Evolutionary conservation across 2,888 invertebrate species (phyloP).

Genomic region (Lasioglossum vierecki): DNA sequence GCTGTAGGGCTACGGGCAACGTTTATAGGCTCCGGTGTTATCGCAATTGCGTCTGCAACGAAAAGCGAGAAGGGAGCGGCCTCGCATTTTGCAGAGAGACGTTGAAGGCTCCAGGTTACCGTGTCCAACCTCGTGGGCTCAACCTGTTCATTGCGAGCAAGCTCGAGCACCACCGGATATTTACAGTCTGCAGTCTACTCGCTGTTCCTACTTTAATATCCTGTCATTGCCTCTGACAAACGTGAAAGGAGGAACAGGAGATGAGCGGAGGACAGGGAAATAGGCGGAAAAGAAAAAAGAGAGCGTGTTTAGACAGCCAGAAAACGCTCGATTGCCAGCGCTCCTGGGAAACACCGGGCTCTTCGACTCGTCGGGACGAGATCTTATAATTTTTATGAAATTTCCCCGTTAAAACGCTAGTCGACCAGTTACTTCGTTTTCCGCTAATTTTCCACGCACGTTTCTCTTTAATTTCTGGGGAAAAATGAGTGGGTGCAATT

Average conservation of each 20-base stretch:
- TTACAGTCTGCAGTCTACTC: constrained; percentile 79
- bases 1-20: not conserved
- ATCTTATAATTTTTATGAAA: not conserved
- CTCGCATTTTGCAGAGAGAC: constrained; percentile 54
- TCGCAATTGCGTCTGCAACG: constrained; percentile 36
- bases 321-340: constrained; percentile 35
- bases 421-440: not conserved
- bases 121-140: constrained; percentile 63
- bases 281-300: constrained; percentile 35
- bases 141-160: constrained; percentile 68
- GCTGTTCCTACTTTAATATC: constrained; percentile 80
- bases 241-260: constrained; percentile 70
- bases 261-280: constrained; percentile 45
- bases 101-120: constrained; percentile 42
- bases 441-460: not conserved
- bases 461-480: not conserved
- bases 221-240: constrained; percentile 79
- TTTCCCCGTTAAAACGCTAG: not conserved
- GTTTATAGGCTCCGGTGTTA: constrained; percentile 17
- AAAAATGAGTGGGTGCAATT: no score
- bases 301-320: constrained; percentile 40
- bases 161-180: constrained; percentile 76
- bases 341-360: not conserved
- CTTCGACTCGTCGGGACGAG: no score
- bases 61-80: constrained; percentile 1